Evolutionary conservation across 2,797 vertebrate species (phyloP), one percentile per base, ranked within the genome.

Genomic region (Danio tinwini): DNA sequence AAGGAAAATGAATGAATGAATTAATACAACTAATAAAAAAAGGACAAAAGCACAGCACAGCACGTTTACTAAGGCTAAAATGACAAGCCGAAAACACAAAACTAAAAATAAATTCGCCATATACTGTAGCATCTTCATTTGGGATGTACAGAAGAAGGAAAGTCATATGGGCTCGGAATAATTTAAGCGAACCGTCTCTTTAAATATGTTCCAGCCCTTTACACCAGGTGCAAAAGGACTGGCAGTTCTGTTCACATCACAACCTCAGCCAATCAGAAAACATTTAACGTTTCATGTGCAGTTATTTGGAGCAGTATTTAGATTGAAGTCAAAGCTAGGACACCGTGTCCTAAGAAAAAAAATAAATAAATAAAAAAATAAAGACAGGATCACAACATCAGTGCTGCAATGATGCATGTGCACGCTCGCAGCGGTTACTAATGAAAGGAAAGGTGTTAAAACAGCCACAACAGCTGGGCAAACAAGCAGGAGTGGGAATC

Each of bases 401-500:
- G 37, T 14, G 71, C 56, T 42, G 11, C 37, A 64, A 21, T 16
- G 49, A 53, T 53, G 13, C 45, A 61, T 42, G 56, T 44, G 45
- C 16, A 17, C 5, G 2, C 47, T 64, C 14, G 29, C 68, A 64
- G 59, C 16, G 19, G 50, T 14, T 45, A 13, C 39, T 79, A 72
- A 55, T 79, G 44, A 79, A 63, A 62, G 76, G 17, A 63, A 55
- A 64, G 68, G 68, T 79, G 77, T 79, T 79, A 79, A 55, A 70
- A 68, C 81, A 71, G 59, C n/a, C 61, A 42, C 39, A 68, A 67
- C 62, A 82, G 69, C 61, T 56, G 68, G 81, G 49, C 58, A 78
- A 65, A 70, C 55, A 70, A 62, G 76, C 65, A 67, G 69, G 61
- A 69, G 70, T 69, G 50, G 61, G 74, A 86, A 86, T 86, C 74